Evolutionary conservation across 2,888 invertebrate genomes (phyloP).

Genomic region (Fragum fragum): DNA sequence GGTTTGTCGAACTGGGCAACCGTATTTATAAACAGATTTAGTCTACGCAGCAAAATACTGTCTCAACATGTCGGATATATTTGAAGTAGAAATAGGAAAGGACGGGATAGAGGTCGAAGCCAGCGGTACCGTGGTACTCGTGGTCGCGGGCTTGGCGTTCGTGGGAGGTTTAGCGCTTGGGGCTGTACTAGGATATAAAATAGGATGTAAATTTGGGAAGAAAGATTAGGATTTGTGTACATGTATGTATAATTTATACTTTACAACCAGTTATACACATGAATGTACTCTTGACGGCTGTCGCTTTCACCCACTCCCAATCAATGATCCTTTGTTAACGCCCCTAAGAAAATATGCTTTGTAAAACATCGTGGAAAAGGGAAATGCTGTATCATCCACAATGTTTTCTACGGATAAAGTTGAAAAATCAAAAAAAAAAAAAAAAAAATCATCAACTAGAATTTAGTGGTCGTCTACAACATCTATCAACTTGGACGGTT

Average conservation of each 20-base stretch:
- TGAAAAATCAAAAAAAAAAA: too few relatives aligned
- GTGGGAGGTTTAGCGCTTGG: conserved; percentile 59
- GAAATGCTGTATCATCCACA: too few relatives aligned
- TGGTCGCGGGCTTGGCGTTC: conserved; percentile 58
- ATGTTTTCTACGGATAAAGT: too few relatives aligned
- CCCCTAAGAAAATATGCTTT: too few relatives aligned
- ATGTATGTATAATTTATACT: neutral
- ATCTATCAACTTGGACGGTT: too few relatives aligned
- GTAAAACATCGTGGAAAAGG: too few relatives aligned
- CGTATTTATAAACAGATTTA: neutral
- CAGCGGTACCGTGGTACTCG: conserved; percentile 56
- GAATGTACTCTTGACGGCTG: too few relatives aligned
- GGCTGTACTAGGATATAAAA: conserved; percentile 53
- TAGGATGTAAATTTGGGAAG: conserved; percentile 36
- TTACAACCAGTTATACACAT: too few relatives aligned
- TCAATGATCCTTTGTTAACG: too few relatives aligned
- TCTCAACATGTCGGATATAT: conserved; percentile 54
- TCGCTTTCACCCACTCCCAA: too few relatives aligned
- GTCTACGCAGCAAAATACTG: neutral
- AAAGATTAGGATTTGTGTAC: conserved; percentile 18
- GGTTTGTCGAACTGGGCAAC: neutral
- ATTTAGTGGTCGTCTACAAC: too few relatives aligned
- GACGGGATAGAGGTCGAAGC: conserved; percentile 66
- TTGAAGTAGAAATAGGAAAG: conserved; percentile 64
- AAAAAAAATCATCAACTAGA: too few relatives aligned